These are phyloP conservation scores for Mormoops blainvillei DNA, from an alignment of 2,113 vertebrate species.

Conservation along the genomic window DNA sequence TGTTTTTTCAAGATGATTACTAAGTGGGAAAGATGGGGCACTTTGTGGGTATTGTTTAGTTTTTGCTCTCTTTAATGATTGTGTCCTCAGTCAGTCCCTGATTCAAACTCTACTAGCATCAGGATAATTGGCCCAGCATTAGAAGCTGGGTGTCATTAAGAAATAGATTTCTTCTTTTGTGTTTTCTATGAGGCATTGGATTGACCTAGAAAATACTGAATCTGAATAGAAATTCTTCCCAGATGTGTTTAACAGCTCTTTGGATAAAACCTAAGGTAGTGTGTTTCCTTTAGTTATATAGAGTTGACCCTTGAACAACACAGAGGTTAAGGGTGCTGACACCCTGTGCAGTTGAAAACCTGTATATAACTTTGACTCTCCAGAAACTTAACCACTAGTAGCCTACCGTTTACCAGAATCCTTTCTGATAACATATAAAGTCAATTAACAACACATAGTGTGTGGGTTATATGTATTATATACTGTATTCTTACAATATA, in stretches of 20 bases:
- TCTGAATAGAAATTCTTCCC: conserved; percentile 21
- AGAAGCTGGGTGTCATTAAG: background rate
- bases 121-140: background rate
- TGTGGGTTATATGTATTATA: background rate
- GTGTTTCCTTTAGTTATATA: background rate
- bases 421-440: background rate
- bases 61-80: background rate
- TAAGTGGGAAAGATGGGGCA: background rate
- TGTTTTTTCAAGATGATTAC: conserved; percentile 30
- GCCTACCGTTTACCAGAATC: background rate
- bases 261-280: conserved; percentile 26
- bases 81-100: background rate
- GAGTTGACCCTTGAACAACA: background rate
- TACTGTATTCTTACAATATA: background rate
- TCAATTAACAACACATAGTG: background rate
- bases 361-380: background rate
- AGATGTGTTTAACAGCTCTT: background rate
- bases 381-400: background rate
- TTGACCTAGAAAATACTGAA: conserved; percentile 29
- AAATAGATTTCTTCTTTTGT: background rate
- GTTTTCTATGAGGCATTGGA: background rate
- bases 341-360: background rate
- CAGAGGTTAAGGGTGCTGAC: background rate
- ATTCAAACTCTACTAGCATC: conserved; percentile 4
- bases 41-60: background rate